Percentiles rank a stretch among this genome's conserved stretches.
Conservation (phyloP, 2,888 invertebrate species). For the Sesamia inferens region DNA sequence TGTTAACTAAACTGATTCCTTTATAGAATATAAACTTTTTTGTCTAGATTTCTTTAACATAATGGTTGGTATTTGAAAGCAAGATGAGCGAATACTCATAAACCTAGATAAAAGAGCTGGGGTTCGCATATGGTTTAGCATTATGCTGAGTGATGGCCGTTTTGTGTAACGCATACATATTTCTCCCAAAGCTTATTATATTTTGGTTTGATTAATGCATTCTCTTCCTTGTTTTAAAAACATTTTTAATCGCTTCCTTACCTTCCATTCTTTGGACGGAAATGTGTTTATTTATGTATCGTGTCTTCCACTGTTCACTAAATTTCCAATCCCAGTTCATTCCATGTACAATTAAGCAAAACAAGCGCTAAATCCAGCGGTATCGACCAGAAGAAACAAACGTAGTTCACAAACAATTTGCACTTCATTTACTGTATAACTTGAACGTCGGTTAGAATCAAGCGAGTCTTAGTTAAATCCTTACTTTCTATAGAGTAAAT, state of each 20-base stretch:
- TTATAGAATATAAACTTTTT: background rate
- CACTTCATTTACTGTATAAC: conserved; percentile 63
- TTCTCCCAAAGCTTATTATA: no score
- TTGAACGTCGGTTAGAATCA: conserved; percentile 58
- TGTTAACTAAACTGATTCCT: background rate
- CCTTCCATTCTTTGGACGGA: background rate
- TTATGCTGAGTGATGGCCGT: no score
- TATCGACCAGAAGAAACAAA: conserved; percentile 61
- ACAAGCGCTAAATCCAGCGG: conserved; percentile 37
- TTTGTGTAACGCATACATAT: no score
- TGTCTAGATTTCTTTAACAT: background rate
- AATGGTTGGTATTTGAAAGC: background rate
- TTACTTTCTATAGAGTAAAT: conserved; percentile 48
- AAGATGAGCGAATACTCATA: background rate
- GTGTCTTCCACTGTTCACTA: background rate
- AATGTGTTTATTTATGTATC: background rate
- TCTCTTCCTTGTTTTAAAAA: no score
- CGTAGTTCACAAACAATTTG: conserved; percentile 69
- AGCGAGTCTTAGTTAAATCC: conserved; percentile 37
- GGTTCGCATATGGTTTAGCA: no score
- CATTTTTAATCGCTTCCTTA: background rate
- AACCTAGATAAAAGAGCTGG: no score
- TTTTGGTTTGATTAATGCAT: no score
- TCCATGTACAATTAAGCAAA: conserved; percentile 41
- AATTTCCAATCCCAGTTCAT: conserved; percentile 19